phyloP scores from a whole-genome alignment of 2,888 invertebrate species.

The Coleophora deauratella region DNA sequence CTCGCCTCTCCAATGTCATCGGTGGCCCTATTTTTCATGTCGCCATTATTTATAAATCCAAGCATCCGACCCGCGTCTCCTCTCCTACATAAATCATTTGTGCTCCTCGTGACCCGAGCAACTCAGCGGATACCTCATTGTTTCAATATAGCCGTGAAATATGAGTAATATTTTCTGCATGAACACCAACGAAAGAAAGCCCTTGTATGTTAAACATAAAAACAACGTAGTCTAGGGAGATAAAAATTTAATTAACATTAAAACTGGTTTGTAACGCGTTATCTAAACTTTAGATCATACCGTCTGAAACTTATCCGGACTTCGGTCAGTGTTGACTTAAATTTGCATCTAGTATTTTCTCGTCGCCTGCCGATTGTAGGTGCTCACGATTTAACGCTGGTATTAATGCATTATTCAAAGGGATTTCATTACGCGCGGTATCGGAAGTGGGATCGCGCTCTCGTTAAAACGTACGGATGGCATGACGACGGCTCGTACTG shows the following conservation, averaged over 20 bases:
- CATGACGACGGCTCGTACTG: constrained; percentile 68
- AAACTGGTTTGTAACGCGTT: no score
- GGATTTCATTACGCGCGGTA: constrained; percentile 70
- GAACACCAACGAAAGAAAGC: constrained; percentile 20
- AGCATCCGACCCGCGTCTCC: constrained; percentile 20
- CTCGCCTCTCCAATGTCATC: constrained; percentile 18
- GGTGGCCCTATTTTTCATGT: constrained; percentile 29
- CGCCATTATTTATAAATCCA: constrained; percentile 31
- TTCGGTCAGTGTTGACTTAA: constrained; percentile 50
- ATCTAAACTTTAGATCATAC: constrained; percentile 32
- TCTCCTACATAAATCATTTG: constrained; percentile 31
- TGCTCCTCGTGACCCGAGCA: constrained; percentile 29
- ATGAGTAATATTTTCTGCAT: constrained; percentile 32
- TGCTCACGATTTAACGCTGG: constrained; percentile 72
- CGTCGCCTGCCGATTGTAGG: constrained; percentile 59
- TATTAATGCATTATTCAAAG: constrained; percentile 73
- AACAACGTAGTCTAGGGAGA: no score
- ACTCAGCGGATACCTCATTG: constrained; percentile 29
- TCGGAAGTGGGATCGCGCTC: constrained; percentile 66
- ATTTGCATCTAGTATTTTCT: constrained; percentile 69
- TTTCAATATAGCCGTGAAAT: constrained; percentile 37
- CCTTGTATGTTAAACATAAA: no score
- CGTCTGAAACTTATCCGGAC: constrained; percentile 53
- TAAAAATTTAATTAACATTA: no score
- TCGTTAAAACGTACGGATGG: constrained; percentile 72